Evolutionary conservation across 1,140 invertebrate species (phyloP).

Genomic region (Archivesica marissinica): DNA sequence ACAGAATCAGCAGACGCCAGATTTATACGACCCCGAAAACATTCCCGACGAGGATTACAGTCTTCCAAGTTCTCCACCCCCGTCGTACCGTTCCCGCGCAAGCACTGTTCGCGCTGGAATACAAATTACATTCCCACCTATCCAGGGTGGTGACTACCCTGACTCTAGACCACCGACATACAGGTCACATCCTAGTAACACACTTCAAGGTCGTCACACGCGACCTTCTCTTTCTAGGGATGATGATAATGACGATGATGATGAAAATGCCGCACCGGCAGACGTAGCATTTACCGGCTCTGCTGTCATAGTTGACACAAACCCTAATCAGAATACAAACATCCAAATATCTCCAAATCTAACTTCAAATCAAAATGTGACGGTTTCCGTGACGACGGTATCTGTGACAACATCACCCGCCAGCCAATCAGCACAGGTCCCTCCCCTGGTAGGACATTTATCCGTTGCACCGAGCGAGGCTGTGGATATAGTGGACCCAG

Average conservation of each 20-base stretch:
- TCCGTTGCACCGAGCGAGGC: neutral
- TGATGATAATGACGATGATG: constrained; percentile 61
- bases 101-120: constrained; percentile 81
- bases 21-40: constrained; percentile 63
- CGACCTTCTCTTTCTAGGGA: constrained; percentile 73
- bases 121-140: constrained; percentile 80
- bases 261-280: constrained; percentile 53
- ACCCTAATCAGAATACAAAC: constrained; percentile 33
- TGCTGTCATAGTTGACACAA: constrained; percentile 54
- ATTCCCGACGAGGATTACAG: constrained; percentile 73
- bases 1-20: constrained; percentile 54
- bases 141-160: constrained; percentile 72
- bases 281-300: constrained; percentile 70
- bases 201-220: constrained; percentile 62
- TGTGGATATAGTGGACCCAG: constrained; percentile 32
- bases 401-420: constrained; percentile 44
- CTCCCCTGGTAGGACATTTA: neutral
- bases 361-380: constrained; percentile 59
- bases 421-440: neutral
- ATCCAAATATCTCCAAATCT: constrained; percentile 50
- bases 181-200: constrained; percentile 75
- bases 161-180: constrained; percentile 82
- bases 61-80: constrained; percentile 81
- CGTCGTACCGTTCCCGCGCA: constrained; percentile 80
- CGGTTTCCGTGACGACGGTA: constrained; percentile 58